Conservation (phyloP, 2,888 invertebrate genomes). For the Barypeithes pellucidus region DNA sequence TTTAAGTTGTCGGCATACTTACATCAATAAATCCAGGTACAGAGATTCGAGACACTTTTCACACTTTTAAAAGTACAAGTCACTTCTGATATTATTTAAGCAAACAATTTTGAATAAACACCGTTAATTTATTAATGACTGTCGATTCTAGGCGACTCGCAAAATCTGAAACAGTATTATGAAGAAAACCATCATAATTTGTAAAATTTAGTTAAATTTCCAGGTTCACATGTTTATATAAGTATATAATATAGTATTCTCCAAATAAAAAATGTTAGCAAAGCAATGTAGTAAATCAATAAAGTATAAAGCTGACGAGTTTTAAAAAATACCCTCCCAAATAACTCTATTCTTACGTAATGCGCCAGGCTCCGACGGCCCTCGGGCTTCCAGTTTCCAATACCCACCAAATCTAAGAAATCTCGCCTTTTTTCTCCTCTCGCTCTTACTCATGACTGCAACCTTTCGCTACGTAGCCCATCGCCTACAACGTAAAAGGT, state of each 20-base stretch:
- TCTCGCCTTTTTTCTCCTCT: neutral
- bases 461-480: slow-evolving; percentile 22
- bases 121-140: neutral
- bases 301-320: neutral
- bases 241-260: neutral
- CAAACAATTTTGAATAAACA: neutral
- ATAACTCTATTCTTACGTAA: slow-evolving; percentile 26
- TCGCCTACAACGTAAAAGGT: slow-evolving; percentile 53
- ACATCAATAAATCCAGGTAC: slow-evolving; percentile 5
- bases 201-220: neutral
- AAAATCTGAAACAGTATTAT: slow-evolving; percentile 18
- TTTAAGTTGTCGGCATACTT: neutral
- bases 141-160: neutral
- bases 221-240: neutral
- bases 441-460: neutral
- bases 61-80: slow-evolving; percentile 3
- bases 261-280: neutral
- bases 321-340: slow-evolving; percentile 1
- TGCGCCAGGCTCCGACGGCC: neutral
- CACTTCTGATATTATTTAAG: neutral
- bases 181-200: neutral
- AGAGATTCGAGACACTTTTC: neutral
- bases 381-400: slow-evolving; percentile 12
- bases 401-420: slow-evolving; percentile 30
- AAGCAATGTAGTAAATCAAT: neutral